Evolutionary conservation across 2,113 vertebrate species (phyloP).

Genomic region (Brienomyrus brachyistius): DNA sequence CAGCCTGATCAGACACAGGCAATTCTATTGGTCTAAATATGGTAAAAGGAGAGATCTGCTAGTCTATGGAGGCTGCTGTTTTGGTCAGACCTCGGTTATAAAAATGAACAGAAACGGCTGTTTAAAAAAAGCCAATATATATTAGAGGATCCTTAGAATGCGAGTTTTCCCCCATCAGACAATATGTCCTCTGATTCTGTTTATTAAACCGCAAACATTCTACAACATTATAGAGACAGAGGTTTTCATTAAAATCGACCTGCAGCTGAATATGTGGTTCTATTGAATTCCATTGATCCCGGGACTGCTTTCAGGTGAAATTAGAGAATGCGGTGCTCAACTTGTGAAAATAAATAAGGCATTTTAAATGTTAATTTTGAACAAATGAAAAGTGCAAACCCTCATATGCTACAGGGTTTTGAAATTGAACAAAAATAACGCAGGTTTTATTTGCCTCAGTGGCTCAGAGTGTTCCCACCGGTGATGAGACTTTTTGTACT

Average conservation of each 20-base stretch:
- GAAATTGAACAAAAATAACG: not conserved
- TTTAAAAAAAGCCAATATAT: not conserved
- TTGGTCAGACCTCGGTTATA: not conserved
- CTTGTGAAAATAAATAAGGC: not conserved
- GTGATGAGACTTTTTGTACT: not conserved
- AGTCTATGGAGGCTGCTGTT: not conserved
- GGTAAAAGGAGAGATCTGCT: not conserved
- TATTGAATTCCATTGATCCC: not conserved
- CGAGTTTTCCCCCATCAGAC: not conserved
- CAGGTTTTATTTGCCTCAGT: not conserved
- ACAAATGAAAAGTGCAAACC: not conserved
- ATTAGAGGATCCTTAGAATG: not conserved
- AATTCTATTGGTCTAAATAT: not conserved
- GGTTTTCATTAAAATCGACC: not conserved
- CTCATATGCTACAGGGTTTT: not conserved
- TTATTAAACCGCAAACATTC: not conserved
- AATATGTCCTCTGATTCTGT: not conserved
- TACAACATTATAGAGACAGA: not conserved
- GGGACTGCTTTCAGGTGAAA: not conserved
- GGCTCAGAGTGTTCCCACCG: not conserved
- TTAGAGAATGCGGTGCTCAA: not conserved
- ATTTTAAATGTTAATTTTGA: not conserved
- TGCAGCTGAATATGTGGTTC: not conserved
- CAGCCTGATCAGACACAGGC: not conserved
- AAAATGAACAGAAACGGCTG: not conserved